These are phyloP conservation scores for Diploptera punctata DNA, from an alignment of 2,888 invertebrate genomes.

Conservation along the genomic window DNA sequence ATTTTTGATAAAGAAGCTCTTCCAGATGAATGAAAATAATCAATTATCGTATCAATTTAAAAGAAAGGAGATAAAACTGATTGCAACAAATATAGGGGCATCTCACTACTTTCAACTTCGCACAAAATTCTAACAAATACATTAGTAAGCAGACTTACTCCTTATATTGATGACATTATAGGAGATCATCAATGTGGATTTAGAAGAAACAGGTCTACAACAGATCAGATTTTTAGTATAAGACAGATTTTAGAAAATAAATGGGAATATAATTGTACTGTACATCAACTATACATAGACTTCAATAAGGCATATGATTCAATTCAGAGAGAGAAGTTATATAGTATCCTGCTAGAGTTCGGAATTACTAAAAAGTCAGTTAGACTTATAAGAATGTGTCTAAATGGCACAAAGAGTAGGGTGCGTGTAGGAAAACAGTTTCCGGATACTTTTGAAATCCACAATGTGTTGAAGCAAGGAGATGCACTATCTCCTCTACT, in stretches of 20 bases:
- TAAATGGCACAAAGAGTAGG: not conserved
- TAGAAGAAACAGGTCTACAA: not conserved
- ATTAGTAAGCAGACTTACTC: not conserved
- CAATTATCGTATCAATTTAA: not conserved
- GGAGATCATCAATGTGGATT: not conserved
- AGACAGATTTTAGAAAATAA: not conserved
- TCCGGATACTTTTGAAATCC: not conserved
- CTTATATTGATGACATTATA: not conserved
- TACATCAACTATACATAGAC: too few species aligned
- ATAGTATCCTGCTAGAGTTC: too few species aligned
- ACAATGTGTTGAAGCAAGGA: not conserved
- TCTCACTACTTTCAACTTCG: not conserved
- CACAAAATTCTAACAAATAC: not conserved
- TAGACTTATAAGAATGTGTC: not conserved
- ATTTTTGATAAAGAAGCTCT: too few species aligned
- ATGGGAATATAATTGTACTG: not conserved
- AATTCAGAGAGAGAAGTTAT: too few species aligned
- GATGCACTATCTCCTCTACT: not conserved
- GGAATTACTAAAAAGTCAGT: not conserved
- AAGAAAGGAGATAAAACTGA: constrained; percentile 2
- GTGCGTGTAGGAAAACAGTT: not conserved
- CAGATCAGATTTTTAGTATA: not conserved
- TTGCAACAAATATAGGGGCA: not conserved
- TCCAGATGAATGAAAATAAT: not conserved
- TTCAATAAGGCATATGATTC: too few species aligned